A percentile compares a stretch with the other conserved stretches of the same genome.
Conservation (phyloP, 2,113 vertebrate genomes). For the Campylorhamphus procurvoides region DNA sequence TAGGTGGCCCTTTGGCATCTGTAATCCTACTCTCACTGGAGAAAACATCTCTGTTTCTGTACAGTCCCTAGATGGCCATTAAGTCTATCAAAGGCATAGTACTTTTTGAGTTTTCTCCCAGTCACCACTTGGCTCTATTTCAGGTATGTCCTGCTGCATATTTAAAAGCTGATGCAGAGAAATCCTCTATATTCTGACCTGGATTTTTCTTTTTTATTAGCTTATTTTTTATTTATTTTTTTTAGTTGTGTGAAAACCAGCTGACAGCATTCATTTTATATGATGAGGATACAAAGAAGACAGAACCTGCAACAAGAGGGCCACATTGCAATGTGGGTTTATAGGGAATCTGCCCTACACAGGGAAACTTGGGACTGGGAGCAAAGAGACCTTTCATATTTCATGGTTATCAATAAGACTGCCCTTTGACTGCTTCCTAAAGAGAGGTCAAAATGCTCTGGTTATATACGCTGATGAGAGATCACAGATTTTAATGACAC, state of each 20-base stretch:
- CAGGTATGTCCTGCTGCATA: not conserved
- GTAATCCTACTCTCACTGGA: not conserved
- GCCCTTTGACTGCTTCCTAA: not conserved
- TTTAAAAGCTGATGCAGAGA: not conserved
- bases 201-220: not conserved
- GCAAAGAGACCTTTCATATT: not conserved
- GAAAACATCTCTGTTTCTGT: not conserved
- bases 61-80: not conserved
- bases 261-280: not conserved
- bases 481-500: not conserved
- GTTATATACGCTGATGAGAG: not conserved
- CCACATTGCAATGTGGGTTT: not conserved
- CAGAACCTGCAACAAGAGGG: not conserved
- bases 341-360: not conserved
- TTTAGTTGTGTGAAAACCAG: not conserved
- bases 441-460: not conserved
- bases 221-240: no score
- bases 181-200: not conserved
- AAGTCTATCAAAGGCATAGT: not conserved
- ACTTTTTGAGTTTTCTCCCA: not conserved
- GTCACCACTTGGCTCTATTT: not conserved
- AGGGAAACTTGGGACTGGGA: not conserved
- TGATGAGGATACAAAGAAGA: not conserved
- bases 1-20: not conserved
- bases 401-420: not conserved